A percentile compares a stretch with the other conserved stretches of the same genome.
Conservation (phyloP, 2,888 invertebrate species). For the Scaptomyza caliginosa region DNA sequence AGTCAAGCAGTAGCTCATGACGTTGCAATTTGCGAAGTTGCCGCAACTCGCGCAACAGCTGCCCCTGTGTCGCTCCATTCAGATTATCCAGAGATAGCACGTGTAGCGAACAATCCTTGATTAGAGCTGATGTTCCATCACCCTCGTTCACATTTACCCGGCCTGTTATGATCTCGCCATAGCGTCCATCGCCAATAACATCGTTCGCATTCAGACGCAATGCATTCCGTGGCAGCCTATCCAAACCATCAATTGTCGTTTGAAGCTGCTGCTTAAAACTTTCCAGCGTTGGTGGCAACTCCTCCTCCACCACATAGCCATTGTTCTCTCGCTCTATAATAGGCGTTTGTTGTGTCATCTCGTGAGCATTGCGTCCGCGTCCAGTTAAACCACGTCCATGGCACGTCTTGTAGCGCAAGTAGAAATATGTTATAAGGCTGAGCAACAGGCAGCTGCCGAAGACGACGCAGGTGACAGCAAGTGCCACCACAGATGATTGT, state of each 20-base stretch:
- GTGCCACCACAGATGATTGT: constrained; percentile 82
- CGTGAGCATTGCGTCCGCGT: constrained; percentile 86
- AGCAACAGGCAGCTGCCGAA: constrained; percentile 87
- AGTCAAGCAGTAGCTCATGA: constrained; percentile 89
- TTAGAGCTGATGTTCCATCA: not conserved
- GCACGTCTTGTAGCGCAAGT: constrained; percentile 83
- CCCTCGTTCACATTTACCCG: constrained; percentile 84
- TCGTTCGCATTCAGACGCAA: constrained; percentile 89
- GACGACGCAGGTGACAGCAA: constrained; percentile 88
- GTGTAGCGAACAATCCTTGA: constrained; percentile 86
- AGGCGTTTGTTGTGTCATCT: constrained; percentile 91
- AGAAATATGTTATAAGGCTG: constrained; percentile 86
- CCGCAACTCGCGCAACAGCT: constrained; percentile 89
- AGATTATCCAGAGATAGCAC: constrained; percentile 86
- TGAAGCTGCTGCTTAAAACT: constrained; percentile 89
- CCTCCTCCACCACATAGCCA: constrained; percentile 90
- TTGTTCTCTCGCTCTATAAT: constrained; percentile 91
- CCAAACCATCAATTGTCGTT: constrained; percentile 86
- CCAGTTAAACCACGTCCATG: constrained; percentile 74
- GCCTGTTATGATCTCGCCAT: constrained; percentile 91
- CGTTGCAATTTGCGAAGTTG: constrained; percentile 88
- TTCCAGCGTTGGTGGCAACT: constrained; percentile 87
- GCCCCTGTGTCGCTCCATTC: constrained; percentile 83
- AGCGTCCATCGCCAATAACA: constrained; percentile 90
- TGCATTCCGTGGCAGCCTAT: constrained; percentile 87